phyloP scores from a whole-genome alignment of 2,797 vertebrate genomes.

The Pseudomugil tenellus region DNA sequence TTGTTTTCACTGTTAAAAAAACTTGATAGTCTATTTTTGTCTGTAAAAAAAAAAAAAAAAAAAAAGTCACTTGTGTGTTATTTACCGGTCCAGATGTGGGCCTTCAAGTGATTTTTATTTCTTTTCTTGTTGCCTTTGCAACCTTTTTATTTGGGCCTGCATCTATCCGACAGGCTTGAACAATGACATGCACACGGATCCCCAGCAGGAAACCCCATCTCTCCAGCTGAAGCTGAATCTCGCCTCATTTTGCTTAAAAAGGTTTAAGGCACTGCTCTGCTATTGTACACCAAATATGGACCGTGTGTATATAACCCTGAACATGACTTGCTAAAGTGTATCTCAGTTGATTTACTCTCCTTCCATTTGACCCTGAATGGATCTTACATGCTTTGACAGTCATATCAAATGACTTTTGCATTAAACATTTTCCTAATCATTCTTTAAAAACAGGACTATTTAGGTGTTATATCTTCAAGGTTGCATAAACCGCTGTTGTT shows the following conservation, averaged over 20 bases:
- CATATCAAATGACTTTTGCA: slow-evolving; percentile 29
- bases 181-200: slow-evolving; percentile 44
- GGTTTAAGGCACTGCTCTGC: slow-evolving; percentile 40
- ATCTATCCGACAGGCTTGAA: slow-evolving; percentile 21
- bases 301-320: slow-evolving; percentile 27
- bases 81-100: background rate
- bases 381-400: slow-evolving; percentile 46
- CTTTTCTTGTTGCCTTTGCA: slow-evolving; percentile 29
- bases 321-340: slow-evolving; percentile 6
- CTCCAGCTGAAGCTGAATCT: slow-evolving; percentile 21
- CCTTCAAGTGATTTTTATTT: slow-evolving; percentile 10
- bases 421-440: slow-evolving; percentile 23
- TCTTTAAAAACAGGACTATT: background rate
- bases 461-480: background rate
- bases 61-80: background rate
- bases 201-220: slow-evolving; percentile 36
- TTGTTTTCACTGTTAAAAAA: too few relatives aligned
- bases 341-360: slow-evolving; percentile 19
- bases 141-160: slow-evolving; percentile 27
- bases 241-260: slow-evolving; percentile 41
- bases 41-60: too few relatives aligned
- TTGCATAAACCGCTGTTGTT: background rate
- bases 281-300: slow-evolving; percentile 69
- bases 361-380: slow-evolving; percentile 1
- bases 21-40: too few relatives aligned